A percentile compares a stretch with the other conserved stretches of the same genome.
Conservation (phyloP, 2,113 vertebrate genomes). For the Helogale parvula region DNA sequence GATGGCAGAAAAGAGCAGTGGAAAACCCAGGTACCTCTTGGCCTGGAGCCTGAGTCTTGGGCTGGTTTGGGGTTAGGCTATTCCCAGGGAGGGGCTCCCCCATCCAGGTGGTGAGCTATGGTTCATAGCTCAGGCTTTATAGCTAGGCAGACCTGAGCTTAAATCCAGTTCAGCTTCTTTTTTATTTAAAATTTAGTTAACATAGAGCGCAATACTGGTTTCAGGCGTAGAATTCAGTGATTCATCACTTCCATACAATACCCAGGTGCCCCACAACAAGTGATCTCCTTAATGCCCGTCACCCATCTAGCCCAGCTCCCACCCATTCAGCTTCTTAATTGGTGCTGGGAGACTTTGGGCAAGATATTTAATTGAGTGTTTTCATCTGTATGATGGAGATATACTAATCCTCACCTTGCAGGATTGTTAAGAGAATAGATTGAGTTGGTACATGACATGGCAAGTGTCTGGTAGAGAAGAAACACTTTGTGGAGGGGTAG, state of each 20-base stretch:
- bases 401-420: neutral
- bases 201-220: no score
- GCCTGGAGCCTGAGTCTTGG: neutral
- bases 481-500: neutral
- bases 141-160: neutral
- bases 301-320: no score
- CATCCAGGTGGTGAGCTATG: neutral
- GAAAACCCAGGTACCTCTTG: neutral
- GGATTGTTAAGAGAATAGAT: neutral
- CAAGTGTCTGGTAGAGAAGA: neutral
- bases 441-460: neutral
- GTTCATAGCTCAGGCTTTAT: neutral
- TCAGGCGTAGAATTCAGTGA: no score
- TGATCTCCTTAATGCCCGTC: no score
- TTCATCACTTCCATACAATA: no score
- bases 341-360: neutral
- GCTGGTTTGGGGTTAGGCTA: neutral
- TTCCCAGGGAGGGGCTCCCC: no score
- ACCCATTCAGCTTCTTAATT: neutral
- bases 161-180: neutral
- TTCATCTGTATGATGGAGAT: neutral
- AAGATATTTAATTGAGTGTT: neutral
- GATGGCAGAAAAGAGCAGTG: neutral
- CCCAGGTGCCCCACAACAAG: no score
- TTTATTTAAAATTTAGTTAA: no score